Base-by-base conservation (phyloP, 2,888 invertebrate genomes). In the Steinernema scapterisci region DNA sequence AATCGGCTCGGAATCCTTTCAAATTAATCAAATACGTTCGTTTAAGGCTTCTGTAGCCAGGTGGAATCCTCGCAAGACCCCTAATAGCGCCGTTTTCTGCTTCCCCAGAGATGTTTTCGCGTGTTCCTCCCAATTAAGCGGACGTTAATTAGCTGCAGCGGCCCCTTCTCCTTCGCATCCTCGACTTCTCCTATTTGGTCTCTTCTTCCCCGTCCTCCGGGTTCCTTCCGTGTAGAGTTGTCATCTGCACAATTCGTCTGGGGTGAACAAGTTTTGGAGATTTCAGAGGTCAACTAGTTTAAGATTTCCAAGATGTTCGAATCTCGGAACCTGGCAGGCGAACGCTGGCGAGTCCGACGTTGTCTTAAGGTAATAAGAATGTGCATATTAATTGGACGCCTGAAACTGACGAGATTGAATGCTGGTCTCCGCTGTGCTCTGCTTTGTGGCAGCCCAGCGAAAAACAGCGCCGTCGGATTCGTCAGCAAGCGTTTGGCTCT, bases 71-170 rank as follows among this genome's bases (percentile, higher is more conserved):
- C 31, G 13, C 63, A 25, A 23, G 21, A 6, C 1, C 54, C 23
- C 54, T 25, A 23, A 23, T 13, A 7, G 27, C 63, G 16, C 31
- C 63, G 13, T 38, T 25, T 19, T 21, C 54, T 21, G 21, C 21
- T 21, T 63, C 63, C 63, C 63, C 31, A 9, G 63, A 63, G 63
- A 63, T 63, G 63, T 63, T 63, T 63, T 63, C n/a, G 54, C 63
- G 63, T 27, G 31, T 27, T n/a, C 63, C 27, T 31, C 27, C 31
- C 63, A 63, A 63, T 63, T 63, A 63, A 25, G 27, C 63, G 16
- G 31, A 52, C 63, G 31, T 31, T 63, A 63, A 63, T 63, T 63
- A 38, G 63, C 19, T 63, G 48, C 48, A 48, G 19, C 48, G 13
- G 38, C 9, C 38, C 38, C 52, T 52, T 19, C 52, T 21, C 52